A percentile compares a stretch with the other conserved stretches of the same genome.
phyloP scores from a whole-genome alignment of 2,797 vertebrate species.

The Helarctos malayanus region DNA sequence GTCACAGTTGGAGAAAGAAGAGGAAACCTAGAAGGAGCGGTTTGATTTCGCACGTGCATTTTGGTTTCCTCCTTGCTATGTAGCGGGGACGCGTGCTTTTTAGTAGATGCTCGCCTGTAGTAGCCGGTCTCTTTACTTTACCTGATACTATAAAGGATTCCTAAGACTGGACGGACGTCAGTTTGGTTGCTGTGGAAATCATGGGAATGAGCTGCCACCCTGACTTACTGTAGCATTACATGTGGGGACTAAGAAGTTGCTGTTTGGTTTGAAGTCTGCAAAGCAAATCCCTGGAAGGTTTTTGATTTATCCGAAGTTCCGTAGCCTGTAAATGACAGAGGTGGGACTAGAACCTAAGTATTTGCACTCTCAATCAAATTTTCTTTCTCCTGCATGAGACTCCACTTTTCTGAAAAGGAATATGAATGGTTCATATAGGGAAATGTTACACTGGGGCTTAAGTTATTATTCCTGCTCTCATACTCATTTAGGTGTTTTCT shows the following conservation, averaged over 20 bases:
- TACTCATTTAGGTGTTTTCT: neutral
- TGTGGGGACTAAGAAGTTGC: neutral
- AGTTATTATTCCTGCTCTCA: neutral
- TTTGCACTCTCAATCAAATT: neutral
- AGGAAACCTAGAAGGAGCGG: neutral
- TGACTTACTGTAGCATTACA: neutral
- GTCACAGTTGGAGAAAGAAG: neutral
- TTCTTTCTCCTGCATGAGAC: neutral
- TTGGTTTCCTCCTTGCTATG: neutral
- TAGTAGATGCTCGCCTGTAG: neutral
- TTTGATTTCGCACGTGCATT: neutral
- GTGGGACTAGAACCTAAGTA: neutral
- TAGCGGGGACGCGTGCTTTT: neutral
- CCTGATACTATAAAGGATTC: neutral
- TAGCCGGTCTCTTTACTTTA: slow-evolving; percentile 24
- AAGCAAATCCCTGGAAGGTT: neutral
- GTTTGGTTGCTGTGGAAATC: slow-evolving; percentile 41
- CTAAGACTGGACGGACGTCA: neutral
- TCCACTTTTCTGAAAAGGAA: slow-evolving; percentile 4
- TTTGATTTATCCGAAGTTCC: slow-evolving; percentile 31
- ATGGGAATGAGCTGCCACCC: neutral
- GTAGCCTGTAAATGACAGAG: neutral
- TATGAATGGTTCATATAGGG: neutral
- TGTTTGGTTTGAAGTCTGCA: neutral
- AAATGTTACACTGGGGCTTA: neutral